Percentiles rank a stretch among this genome's conserved stretches.
Evolutionary conservation across 2,113 vertebrate species (phyloP).

Genomic region (Formicarius rufipectus): DNA sequence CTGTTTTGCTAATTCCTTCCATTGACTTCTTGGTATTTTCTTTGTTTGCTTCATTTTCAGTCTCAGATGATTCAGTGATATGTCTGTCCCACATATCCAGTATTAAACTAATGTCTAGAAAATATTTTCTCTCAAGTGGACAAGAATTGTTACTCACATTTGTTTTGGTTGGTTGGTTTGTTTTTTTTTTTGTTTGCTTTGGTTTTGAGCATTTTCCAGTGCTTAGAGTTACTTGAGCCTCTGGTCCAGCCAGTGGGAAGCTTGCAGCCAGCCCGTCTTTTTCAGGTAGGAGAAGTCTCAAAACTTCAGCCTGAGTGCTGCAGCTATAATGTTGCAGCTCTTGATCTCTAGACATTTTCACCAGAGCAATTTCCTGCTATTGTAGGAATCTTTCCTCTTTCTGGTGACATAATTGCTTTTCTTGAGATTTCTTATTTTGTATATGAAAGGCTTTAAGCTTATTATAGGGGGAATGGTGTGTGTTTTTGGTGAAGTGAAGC

Average conservation of each 20-base stretch:
- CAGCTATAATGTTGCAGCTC: neutral
- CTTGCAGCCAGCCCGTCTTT: neutral
- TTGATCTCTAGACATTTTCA: neutral
- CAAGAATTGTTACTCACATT: neutral
- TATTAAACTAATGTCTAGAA: neutral
- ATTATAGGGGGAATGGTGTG: neutral
- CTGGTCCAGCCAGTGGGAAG: neutral
- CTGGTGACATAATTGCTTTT: neutral
- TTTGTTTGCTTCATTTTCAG: neutral
- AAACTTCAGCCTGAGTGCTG: neutral
- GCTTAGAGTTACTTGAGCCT: neutral
- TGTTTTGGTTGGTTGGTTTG: neutral
- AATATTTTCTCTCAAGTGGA: neutral
- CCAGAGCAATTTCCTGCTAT: neutral
- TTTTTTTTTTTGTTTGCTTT: neutral
- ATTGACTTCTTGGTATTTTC: neutral
- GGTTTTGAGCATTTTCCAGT: neutral
- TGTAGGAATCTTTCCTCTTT: neutral
- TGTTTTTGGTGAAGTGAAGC: neutral
- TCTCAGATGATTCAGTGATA: neutral
- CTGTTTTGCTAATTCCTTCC: neutral
- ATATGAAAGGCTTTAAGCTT: neutral
- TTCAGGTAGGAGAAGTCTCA: neutral
- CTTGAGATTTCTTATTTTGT: neutral
- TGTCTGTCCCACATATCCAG: accelerated